Evolutionary conservation across 2,888 invertebrate species (phyloP).

Genomic region (Ctenicera cuprea): DNA sequence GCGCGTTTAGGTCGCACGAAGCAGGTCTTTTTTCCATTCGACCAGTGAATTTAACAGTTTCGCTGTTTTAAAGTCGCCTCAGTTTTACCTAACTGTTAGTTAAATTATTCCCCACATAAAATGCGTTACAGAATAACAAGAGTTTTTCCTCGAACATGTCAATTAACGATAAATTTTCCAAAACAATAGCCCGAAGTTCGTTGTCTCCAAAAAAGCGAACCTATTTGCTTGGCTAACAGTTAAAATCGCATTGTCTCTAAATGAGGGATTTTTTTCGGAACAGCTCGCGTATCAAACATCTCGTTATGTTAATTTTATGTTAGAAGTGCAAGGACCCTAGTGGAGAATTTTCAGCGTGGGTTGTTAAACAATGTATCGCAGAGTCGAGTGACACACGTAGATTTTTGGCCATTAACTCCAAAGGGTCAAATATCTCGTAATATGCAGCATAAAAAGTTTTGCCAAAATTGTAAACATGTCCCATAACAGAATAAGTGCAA

Average conservation of each 20-base stretch:
- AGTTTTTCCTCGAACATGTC: slow-evolving; percentile 7
- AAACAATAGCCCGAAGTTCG: slow-evolving; percentile 27
- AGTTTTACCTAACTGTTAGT: slow-evolving; percentile 25
- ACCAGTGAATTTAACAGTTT: background rate
- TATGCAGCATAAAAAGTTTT: slow-evolving; percentile 4
- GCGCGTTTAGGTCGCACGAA: slow-evolving; percentile 19
- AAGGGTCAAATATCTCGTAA: slow-evolving; percentile 26
- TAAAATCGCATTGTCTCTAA: slow-evolving; percentile 32
- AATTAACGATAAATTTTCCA: slow-evolving; percentile 19
- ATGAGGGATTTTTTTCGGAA: slow-evolving; percentile 26
- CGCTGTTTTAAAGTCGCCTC: background rate
- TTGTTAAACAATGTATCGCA: slow-evolving; percentile 36
- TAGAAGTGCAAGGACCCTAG: slow-evolving; percentile 44
- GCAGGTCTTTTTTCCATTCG: background rate
- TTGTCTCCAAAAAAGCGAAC: slow-evolving; percentile 11
- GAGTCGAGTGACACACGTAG: slow-evolving; percentile 19
- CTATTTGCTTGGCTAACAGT: slow-evolving; percentile 30
- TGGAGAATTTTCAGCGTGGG: slow-evolving; percentile 46
- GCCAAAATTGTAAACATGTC: background rate
- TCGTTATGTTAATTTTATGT: slow-evolving; percentile 47
- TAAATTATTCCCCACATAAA: slow-evolving; percentile 15
- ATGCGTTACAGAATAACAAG: background rate
- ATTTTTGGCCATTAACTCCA: slow-evolving; percentile 22
- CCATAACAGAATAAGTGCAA: too few species aligned
- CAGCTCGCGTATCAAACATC: slow-evolving; percentile 30